phyloP scores from a whole-genome alignment of 2,888 invertebrate genomes.

The Therioaphis trifolii region DNA sequence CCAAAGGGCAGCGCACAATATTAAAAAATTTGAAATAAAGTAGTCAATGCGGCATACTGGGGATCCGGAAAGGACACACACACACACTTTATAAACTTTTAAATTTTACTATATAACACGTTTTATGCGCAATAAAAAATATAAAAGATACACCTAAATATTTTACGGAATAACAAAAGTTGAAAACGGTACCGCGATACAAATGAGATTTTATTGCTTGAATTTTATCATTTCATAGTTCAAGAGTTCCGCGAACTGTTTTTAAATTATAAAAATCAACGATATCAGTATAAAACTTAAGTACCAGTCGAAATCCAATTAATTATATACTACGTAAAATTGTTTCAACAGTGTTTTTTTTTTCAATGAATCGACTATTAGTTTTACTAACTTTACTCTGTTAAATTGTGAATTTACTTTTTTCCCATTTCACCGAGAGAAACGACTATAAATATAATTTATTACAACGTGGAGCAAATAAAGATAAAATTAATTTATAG shows the following conservation, averaged over 20 bases:
- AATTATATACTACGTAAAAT: neutral
- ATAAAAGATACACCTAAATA: conserved; percentile 30
- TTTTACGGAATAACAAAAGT: conserved; percentile 14
- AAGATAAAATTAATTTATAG: too few species aligned
- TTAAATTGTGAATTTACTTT: too few species aligned
- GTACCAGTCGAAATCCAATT: neutral
- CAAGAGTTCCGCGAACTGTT: neutral
- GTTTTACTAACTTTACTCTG: too few species aligned
- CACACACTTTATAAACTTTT: conserved; percentile 24
- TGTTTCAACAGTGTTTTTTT: too few species aligned
- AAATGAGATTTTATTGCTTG: conserved; percentile 26
- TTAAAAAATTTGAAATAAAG: conserved; percentile 30
- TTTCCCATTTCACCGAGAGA: too few species aligned
- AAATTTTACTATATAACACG: conserved; percentile 9
- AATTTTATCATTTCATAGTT: conserved; percentile 33
- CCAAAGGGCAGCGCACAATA: neutral
- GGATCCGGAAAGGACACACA: neutral
- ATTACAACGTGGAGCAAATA: too few species aligned
- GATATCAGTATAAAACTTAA: neutral
- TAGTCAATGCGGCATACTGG: neutral
- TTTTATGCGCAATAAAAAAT: conserved; percentile 32
- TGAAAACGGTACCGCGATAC: neutral
- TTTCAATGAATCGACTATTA: too few species aligned
- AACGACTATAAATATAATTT: too few species aligned
- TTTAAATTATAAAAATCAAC: neutral